Percentiles rank a stretch among this genome's conserved stretches.
phyloP scores from a whole-genome alignment of 2,888 invertebrate genomes.

The Isotomurus palustris region DNA sequence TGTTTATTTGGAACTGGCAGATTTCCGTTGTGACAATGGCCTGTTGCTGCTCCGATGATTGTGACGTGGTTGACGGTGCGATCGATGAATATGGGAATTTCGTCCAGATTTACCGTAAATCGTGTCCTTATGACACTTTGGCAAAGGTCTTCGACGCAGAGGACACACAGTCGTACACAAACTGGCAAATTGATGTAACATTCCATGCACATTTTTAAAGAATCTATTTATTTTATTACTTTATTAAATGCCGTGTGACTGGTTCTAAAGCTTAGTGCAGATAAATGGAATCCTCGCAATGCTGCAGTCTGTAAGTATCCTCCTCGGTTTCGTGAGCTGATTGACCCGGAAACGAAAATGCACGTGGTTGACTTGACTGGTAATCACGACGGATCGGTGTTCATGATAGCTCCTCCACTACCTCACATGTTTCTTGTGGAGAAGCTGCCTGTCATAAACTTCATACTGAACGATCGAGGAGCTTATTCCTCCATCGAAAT shows the following conservation, averaged over 20 bases:
- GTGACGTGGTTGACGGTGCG: no score
- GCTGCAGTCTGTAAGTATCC: neutral
- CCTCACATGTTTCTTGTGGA: slow-evolving; percentile 8
- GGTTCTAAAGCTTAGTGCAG: neutral
- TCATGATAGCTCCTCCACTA: slow-evolving; percentile 23
- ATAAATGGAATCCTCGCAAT: neutral
- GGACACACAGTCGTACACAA: slow-evolving; percentile 19
- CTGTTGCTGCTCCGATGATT: no score
- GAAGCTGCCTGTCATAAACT: slow-evolving; percentile 17
- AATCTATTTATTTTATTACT: no score
- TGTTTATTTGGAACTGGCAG: no score
- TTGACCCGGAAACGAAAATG: slow-evolving; percentile 23
- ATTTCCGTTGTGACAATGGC: no score
- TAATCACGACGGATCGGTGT: slow-evolving; percentile 23
- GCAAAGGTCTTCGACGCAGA: slow-evolving; percentile 21
- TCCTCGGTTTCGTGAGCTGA: slow-evolving; percentile 16
- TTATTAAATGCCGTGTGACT: neutral
- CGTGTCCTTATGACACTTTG: neutral
- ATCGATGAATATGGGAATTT: no score
- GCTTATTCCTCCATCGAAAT: slow-evolving; percentile 27
- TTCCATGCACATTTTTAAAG: neutral
- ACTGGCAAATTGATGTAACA: slow-evolving; percentile 22
- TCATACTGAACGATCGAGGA: slow-evolving; percentile 23
- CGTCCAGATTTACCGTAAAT: slow-evolving; percentile 3
- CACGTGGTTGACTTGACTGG: slow-evolving; percentile 21